Evolutionary conservation across 2,113 vertebrate genomes (phyloP).

Genomic region (Heterochromis multidens): DNA sequence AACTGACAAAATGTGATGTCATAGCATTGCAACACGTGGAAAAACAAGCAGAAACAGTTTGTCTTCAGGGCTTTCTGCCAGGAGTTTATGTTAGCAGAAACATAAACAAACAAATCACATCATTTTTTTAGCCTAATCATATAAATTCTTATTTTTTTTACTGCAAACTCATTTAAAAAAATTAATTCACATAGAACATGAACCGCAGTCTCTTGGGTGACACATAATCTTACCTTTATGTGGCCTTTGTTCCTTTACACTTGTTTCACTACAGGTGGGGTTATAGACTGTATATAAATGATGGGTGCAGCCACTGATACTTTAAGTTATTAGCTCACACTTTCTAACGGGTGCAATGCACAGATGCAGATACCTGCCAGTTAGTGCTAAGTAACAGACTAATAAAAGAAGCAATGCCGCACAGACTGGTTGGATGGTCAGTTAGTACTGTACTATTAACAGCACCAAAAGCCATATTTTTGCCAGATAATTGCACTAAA

Average conservation of each 20-base stretch:
- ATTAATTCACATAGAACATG: background rate
- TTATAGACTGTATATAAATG: background rate
- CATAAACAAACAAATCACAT: background rate
- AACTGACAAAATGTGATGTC: background rate
- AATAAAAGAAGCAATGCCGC: too few species aligned
- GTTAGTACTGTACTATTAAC: too few species aligned
- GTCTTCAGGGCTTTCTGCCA: background rate
- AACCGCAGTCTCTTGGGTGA: background rate
- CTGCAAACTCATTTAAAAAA: background rate
- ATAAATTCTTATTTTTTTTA: background rate
- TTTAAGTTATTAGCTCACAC: too few species aligned
- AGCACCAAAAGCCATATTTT: too few species aligned
- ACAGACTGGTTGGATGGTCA: too few species aligned
- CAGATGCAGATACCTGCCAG: too few species aligned
- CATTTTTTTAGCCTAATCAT: background rate
- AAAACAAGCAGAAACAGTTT: rapidly evolving
- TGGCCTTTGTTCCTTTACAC: background rate
- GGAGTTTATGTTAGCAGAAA: background rate
- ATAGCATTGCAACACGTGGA: rapidly evolving
- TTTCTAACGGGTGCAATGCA: too few species aligned
- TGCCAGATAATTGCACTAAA: too few species aligned
- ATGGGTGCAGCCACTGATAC: background rate
- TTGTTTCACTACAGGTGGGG: background rate
- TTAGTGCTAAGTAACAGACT: too few species aligned
- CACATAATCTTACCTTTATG: background rate